Percentiles rank a stretch among this genome's conserved stretches.
phyloP scores from a whole-genome alignment of 1,140 invertebrate genomes.

The Delia radicum region DNA sequence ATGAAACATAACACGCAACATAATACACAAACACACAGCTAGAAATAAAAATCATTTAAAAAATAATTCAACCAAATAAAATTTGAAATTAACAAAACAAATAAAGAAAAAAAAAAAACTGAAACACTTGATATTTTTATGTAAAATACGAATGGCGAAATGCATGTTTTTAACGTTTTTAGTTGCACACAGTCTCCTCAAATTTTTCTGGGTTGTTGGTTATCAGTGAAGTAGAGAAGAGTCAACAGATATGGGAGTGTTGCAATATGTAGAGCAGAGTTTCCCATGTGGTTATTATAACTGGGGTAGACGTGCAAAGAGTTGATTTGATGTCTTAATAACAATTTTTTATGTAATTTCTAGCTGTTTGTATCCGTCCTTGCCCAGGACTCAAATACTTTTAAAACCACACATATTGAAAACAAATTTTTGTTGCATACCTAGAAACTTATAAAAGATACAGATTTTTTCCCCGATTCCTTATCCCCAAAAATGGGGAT shows the following conservation, averaged over 20 bases:
- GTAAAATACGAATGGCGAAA: background rate
- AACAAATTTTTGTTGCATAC: too few relatives aligned
- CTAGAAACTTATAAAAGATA: too few relatives aligned
- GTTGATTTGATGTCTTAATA: too few relatives aligned
- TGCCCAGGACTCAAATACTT: too few relatives aligned
- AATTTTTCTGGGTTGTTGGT: conserved; percentile 4
- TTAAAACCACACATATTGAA: too few relatives aligned
- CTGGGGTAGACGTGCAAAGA: too few relatives aligned
- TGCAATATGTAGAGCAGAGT: background rate
- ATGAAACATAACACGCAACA: background rate
- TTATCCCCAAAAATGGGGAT: too few relatives aligned
- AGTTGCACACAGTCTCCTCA: background rate
- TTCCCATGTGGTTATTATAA: background rate
- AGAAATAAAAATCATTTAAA: background rate
- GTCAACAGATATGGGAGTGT: background rate
- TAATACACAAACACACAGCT: background rate
- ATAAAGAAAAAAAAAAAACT: background rate
- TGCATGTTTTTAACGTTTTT: background rate
- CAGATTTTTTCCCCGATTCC: too few relatives aligned
- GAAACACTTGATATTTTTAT: background rate
- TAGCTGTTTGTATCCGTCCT: too few relatives aligned
- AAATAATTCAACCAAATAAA: background rate
- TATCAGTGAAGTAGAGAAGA: background rate
- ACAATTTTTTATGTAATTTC: too few relatives aligned
- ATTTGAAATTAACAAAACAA: background rate